Evolutionary conservation across 2,113 vertebrate genomes (phyloP).

Genomic region (Entosphenus tridentatus): DNA sequence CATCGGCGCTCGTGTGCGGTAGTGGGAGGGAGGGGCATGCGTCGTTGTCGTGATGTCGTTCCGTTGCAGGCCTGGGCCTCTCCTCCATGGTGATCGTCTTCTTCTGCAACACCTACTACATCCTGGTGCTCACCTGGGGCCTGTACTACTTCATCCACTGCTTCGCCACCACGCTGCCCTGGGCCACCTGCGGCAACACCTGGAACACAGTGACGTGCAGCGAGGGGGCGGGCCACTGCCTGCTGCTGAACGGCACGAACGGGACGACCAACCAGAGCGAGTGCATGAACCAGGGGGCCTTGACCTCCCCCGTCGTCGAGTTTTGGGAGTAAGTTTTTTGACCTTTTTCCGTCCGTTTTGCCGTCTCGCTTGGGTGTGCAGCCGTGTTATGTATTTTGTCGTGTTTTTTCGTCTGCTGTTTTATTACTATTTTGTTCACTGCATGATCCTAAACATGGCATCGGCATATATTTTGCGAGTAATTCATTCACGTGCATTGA

Average conservation of each 20-base stretch:
- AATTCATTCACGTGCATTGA: too few relatives aligned
- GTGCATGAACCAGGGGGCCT: not conserved
- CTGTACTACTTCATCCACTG: slow-evolving; percentile 44
- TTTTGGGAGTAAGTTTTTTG: slow-evolving; percentile 1
- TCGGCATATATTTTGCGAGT: too few relatives aligned
- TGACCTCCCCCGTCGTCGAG: not conserved
- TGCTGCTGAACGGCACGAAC: slow-evolving; percentile 11
- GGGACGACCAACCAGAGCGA: too few relatives aligned
- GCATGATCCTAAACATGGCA: too few relatives aligned
- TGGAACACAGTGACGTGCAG: slow-evolving; percentile 36
- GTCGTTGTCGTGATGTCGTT: not conserved
- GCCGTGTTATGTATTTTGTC: too few relatives aligned
- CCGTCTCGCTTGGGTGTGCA: too few relatives aligned
- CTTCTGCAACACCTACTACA: slow-evolving; percentile 51
- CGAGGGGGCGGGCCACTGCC: slow-evolving; percentile 21
- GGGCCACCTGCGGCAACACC: slow-evolving; percentile 32
- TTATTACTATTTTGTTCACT: too few relatives aligned
- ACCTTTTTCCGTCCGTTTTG: not conserved
- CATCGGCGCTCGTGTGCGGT: not conserved
- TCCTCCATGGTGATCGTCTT: slow-evolving; percentile 48
- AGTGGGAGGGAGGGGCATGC: not conserved
- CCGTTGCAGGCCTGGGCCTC: slow-evolving; percentile 27
- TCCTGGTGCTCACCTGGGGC: slow-evolving; percentile 49
- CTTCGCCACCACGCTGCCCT: slow-evolving; percentile 28
- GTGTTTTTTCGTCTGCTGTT: too few relatives aligned